These are phyloP conservation scores for Eurytoma adleriae DNA, from an alignment of 2,888 invertebrate genomes.

Conservation along the genomic window DNA sequence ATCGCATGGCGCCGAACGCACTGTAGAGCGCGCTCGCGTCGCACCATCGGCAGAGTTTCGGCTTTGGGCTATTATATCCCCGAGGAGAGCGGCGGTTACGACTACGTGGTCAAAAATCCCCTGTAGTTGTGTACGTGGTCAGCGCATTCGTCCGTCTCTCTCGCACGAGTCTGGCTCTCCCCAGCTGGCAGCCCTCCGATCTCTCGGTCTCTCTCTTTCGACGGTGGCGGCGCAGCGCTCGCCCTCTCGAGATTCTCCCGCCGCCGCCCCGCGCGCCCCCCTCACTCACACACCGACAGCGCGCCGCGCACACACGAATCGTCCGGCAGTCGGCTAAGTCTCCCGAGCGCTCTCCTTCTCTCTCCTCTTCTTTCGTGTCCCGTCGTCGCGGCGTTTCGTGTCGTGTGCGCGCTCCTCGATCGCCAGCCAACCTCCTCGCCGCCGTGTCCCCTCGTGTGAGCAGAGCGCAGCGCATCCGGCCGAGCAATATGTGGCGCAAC, in stretches of 20 bases:
- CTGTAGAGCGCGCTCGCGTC: conserved; percentile 15
- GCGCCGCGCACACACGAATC: background rate
- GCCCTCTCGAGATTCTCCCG: conserved; percentile 12
- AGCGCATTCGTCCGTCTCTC: background rate
- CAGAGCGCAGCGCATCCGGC: background rate
- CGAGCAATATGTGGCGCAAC: conserved; percentile 50
- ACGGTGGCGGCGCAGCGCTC: background rate
- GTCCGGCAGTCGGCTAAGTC: background rate
- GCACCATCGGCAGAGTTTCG: background rate
- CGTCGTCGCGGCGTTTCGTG: conserved; percentile 37
- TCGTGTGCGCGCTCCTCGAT: background rate
- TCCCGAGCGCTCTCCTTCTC: background rate
- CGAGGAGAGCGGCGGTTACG: conserved; percentile 34
- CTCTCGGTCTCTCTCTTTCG: background rate
- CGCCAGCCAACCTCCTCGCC: conserved; percentile 7
- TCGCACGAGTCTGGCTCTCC: background rate
- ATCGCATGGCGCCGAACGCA: background rate
- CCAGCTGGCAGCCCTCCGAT: background rate
- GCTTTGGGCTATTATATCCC: background rate
- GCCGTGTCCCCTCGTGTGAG: conserved; percentile 11
- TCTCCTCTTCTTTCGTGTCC: conserved; percentile 28
- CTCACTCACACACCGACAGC: too few relatives aligned
- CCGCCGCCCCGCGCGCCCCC: background rate
- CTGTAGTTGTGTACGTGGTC: background rate
- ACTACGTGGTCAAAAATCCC: conserved; percentile 46